Evolutionary conservation across 1,140 invertebrate genomes (phyloP).

Genomic region (Cecropterus lyciades): DNA sequence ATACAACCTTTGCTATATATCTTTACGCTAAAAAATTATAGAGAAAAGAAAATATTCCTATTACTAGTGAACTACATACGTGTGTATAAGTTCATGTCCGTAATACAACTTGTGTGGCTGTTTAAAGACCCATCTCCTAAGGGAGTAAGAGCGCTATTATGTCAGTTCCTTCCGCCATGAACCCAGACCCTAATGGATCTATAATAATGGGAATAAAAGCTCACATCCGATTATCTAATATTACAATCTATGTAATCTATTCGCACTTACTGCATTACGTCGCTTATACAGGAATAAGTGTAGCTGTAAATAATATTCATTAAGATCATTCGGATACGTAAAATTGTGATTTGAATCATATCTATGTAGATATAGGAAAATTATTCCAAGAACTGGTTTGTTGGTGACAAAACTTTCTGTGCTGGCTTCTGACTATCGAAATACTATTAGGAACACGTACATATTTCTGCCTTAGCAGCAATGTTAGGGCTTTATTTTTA

Average conservation of each 20-base stretch:
- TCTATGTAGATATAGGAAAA: too few species aligned
- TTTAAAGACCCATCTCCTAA: constrained; percentile 17
- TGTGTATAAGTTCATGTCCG: not conserved
- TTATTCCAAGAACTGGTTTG: too few species aligned
- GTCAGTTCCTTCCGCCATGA: constrained; percentile 27
- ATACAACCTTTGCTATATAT: too few species aligned
- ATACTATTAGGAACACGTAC: too few species aligned
- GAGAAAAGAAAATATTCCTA: too few species aligned
- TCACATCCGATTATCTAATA: constrained; percentile 24
- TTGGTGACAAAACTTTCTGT: too few species aligned
- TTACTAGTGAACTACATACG: too few species aligned
- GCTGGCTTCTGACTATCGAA: too few species aligned
- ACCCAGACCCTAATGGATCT: constrained; percentile 14
- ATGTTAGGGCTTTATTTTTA: too few species aligned
- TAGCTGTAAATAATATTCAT: not conserved
- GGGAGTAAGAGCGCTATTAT: constrained; percentile 22
- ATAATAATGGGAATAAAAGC: constrained; percentile 33
- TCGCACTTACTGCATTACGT: constrained; percentile 14
- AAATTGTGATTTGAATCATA: not conserved
- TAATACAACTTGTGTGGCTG: constrained; percentile 9
- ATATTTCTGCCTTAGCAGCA: too few species aligned
- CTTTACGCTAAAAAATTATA: too few species aligned
- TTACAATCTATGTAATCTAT: constrained; percentile 29
- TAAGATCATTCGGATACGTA: not conserved
- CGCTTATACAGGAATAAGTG: not conserved